Conservation (phyloP, 2,113 vertebrate genomes). For the Rallus limicola region DNA sequence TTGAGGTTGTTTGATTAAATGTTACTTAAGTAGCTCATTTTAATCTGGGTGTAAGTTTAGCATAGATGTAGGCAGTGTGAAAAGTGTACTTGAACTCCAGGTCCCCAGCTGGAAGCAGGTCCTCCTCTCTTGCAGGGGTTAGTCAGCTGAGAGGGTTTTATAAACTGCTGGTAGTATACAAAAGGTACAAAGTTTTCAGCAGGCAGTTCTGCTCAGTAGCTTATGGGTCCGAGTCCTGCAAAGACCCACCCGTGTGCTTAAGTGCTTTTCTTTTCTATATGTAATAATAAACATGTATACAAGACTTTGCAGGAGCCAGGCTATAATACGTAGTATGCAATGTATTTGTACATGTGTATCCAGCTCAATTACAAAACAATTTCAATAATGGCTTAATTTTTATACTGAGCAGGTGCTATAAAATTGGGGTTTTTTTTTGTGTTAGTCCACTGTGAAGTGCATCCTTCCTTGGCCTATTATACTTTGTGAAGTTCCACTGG, state of each 20-base stretch:
- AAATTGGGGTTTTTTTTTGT: background rate
- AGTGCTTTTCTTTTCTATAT: conserved; percentile 6
- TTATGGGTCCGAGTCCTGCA: background rate
- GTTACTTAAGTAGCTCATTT: background rate
- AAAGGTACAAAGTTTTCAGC: background rate
- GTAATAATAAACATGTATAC: background rate
- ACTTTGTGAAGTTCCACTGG: background rate
- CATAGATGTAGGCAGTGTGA: background rate
- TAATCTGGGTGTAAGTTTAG: background rate
- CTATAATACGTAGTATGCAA: background rate
- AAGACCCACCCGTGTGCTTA: background rate
- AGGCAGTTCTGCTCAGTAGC: background rate
- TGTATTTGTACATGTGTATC: background rate
- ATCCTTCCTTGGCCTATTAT: background rate
- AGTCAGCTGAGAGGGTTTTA: background rate
- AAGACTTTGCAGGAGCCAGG: conserved; percentile 9
- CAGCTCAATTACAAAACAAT: background rate
- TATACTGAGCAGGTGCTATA: background rate
- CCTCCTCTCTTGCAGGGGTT: background rate
- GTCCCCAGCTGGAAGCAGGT: background rate
- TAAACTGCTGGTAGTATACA: background rate
- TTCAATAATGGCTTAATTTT: conserved; percentile 3
- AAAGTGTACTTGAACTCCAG: background rate
- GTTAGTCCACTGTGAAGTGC: background rate
- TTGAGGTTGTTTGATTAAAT: background rate